Percentiles rank a stretch among this genome's conserved stretches.
Conservation (phyloP, 1,140 invertebrate genomes). For the Spodoptera litura region DNA sequence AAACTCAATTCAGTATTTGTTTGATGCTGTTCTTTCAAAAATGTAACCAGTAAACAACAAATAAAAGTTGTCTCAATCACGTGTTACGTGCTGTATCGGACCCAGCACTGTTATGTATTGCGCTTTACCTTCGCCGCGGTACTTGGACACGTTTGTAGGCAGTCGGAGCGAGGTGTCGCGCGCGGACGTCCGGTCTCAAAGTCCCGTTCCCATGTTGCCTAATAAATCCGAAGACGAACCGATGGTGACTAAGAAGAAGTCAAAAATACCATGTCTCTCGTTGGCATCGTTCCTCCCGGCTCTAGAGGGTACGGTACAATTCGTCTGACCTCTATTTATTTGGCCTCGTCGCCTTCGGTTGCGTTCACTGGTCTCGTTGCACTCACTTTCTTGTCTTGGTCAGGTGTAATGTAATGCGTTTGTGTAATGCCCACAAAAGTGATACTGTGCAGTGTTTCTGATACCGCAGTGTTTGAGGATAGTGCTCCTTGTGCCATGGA, state of each 20-base stretch:
- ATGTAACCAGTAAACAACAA: conserved; percentile 1
- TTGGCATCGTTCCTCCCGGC: conserved; percentile 80
- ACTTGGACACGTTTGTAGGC: conserved; percentile 65
- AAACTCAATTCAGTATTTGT: neutral
- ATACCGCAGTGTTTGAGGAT: conserved; percentile 25
- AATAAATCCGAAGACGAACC: conserved; percentile 76
- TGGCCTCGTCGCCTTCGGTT: conserved; percentile 78
- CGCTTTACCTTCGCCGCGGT: conserved; percentile 72
- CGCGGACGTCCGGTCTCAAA: conserved; percentile 74
- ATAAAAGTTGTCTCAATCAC: conserved; percentile 24
- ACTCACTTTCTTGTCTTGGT: conserved; percentile 82
- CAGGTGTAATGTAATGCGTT: conserved; percentile 79
- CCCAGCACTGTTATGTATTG: conserved; percentile 58
- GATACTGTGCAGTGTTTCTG: conserved; percentile 59
- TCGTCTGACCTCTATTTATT: conserved; percentile 74
- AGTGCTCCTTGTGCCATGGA: conserved; percentile 14
- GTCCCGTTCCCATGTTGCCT: conserved; percentile 74
- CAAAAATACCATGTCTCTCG: conserved; percentile 82
- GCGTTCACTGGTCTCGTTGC: conserved; percentile 77
- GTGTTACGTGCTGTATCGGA: conserved; percentile 44
- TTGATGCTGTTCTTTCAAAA: conserved; percentile 4
- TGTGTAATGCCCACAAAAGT: conserved; percentile 70
- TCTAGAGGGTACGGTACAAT: conserved; percentile 77
- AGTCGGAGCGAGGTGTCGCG: conserved; percentile 72
- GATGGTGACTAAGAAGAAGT: conserved; percentile 83